Conservation (phyloP, 2,888 invertebrate genomes). For the Gryllus longicercus region DNA sequence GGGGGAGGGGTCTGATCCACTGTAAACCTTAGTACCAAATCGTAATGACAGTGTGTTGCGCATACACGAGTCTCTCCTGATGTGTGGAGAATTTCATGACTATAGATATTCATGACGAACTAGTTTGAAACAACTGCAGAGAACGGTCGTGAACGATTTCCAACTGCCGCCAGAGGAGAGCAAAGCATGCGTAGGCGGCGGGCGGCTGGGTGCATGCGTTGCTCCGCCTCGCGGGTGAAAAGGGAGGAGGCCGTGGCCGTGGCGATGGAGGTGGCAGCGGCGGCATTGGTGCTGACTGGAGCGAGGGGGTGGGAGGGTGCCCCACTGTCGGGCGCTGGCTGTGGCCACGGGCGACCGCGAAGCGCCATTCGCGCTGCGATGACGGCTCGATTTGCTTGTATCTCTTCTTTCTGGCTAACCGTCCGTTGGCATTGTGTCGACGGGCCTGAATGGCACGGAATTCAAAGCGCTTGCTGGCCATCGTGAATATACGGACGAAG, state of each 20-base stretch:
- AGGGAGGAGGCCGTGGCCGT: background rate
- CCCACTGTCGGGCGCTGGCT: background rate
- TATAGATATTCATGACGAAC: too few relatives aligned
- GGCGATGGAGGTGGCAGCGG: background rate
- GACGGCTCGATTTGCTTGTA: constrained; percentile 8
- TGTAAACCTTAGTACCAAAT: too few relatives aligned
- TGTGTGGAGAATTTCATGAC: too few relatives aligned
- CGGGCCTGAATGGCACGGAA: background rate
- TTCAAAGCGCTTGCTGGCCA: background rate
- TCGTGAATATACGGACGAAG: background rate
- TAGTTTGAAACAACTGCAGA: too few relatives aligned
- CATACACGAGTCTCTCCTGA: too few relatives aligned
- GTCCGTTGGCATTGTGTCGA: background rate
- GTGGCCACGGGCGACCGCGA: background rate
- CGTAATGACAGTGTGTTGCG: too few relatives aligned
- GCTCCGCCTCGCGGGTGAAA: too few relatives aligned
- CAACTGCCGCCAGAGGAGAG: too few relatives aligned
- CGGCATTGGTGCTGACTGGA: background rate
- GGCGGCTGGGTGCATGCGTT: too few relatives aligned
- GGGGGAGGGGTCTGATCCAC: too few relatives aligned
- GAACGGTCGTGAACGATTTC: too few relatives aligned
- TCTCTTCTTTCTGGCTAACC: constrained; percentile 11
- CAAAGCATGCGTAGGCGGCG: too few relatives aligned
- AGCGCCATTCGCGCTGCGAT: background rate
- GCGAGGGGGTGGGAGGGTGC: background rate